A percentile compares a stretch with the other conserved stretches of the same genome.
These are phyloP conservation scores for Grus americana DNA, from an alignment of 2,113 vertebrate genomes.

Conservation along the genomic window DNA sequence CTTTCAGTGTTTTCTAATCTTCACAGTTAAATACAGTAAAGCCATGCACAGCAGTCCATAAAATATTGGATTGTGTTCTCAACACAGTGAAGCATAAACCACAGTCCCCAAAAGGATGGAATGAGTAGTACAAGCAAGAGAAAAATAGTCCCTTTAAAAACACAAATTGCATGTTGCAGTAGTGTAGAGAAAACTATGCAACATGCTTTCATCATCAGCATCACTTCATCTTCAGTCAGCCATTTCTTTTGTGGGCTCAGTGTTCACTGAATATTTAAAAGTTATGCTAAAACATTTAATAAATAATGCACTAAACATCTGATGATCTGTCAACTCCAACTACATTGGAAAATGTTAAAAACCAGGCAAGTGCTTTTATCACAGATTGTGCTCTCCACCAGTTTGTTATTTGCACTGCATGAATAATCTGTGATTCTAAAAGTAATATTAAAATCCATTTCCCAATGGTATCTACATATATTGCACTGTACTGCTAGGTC, in stretches of 20 bases:
- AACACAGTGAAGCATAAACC: background rate
- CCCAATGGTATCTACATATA: background rate
- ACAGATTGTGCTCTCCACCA: background rate
- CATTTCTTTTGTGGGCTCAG: background rate
- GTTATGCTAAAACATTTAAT: constrained; percentile 38
- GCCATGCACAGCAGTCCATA: background rate
- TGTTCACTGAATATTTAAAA: constrained; percentile 47
- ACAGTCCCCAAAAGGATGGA: background rate
- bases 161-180: background rate
- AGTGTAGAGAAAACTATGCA: background rate
- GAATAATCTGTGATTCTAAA: constrained; percentile 48
- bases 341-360: background rate
- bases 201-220: background rate
- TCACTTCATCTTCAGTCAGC: background rate
- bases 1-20: background rate
- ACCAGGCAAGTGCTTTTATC: constrained; percentile 28
- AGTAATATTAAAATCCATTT: constrained; percentile 54
- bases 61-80: background rate
- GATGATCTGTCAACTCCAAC: constrained; percentile 27
- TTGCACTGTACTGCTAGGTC: background rate
- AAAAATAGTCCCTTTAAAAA: background rate
- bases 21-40: background rate
- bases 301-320: constrained; percentile 54
- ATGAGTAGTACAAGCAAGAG: background rate
- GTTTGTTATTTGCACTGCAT: constrained; percentile 40